Percentiles rank a stretch among this genome's conserved stretches.
Conservation (phyloP, 2,113 vertebrate genomes). For the Chrysemys picta region DNA sequence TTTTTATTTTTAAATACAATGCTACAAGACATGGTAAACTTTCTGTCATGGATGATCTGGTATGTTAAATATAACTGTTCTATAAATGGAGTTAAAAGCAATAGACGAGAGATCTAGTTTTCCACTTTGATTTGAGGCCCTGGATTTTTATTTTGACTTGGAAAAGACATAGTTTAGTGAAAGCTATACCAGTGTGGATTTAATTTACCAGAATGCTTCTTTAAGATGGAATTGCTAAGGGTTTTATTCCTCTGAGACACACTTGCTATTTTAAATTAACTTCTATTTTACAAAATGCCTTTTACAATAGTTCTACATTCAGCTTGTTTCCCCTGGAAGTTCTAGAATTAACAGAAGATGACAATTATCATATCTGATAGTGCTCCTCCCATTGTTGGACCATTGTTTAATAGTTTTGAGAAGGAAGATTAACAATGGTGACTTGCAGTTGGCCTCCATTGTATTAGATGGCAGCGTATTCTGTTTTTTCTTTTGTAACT, state of each 20-base stretch:
- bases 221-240: conserved; percentile 48
- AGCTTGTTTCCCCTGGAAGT: neutral
- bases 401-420: neutral
- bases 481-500: neutral
- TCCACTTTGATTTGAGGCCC: conserved; percentile 26
- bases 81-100: conserved; percentile 45
- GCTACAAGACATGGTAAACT: conserved; percentile 38
- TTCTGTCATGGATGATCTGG: neutral
- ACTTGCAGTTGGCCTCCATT: neutral
- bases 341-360: neutral
- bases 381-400: neutral
- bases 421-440: neutral
- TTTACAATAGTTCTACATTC: neutral
- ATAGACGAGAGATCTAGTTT: conserved; percentile 40
- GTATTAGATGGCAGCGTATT: neutral
- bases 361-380: neutral
- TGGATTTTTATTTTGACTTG: conserved; percentile 55
- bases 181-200: conserved; percentile 30
- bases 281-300: neutral
- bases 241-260: conserved; percentile 40
- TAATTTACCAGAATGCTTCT: conserved; percentile 65
- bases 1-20: conserved; percentile 19
- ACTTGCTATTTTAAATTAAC: neutral
- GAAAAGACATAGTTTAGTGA: conserved; percentile 48
- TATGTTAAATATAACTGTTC: conserved; percentile 22